Evolutionary conservation across 2,113 vertebrate genomes (phyloP).

Genomic region (Carollia perspicillata): DNA sequence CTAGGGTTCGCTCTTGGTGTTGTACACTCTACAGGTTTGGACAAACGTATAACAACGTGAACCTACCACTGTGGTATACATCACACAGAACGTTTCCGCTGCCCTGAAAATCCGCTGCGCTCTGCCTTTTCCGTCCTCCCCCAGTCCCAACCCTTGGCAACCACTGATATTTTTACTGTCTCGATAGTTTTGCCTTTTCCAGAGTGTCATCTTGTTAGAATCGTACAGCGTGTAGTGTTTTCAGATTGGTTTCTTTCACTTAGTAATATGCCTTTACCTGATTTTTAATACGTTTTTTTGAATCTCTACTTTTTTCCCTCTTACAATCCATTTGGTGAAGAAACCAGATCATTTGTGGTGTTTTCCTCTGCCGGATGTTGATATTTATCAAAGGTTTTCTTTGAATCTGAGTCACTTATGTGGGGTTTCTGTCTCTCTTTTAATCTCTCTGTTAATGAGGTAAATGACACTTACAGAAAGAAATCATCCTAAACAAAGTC

Average conservation of each 20-base stretch:
- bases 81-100: background rate
- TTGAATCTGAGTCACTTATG: conserved; percentile 8
- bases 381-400: conserved; percentile 31
- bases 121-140: background rate
- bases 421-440: background rate
- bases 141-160: background rate
- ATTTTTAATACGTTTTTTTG: background rate
- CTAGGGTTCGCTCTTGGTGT: background rate
- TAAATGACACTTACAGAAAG: background rate
- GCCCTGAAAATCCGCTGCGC: background rate
- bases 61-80: background rate
- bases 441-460: background rate
- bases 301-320: background rate
- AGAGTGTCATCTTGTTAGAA: no score
- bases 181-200: no score
- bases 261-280: no score
- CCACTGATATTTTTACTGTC: background rate
- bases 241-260: no score
- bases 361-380: background rate
- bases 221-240: no score
- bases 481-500: conserved; percentile 9
- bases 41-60: background rate
- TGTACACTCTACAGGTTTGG: background rate
- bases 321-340: background rate
- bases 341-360: background rate